Evolutionary conservation across 2,888 invertebrate species (phyloP).

Genomic region (Standfussiana lucernea): DNA sequence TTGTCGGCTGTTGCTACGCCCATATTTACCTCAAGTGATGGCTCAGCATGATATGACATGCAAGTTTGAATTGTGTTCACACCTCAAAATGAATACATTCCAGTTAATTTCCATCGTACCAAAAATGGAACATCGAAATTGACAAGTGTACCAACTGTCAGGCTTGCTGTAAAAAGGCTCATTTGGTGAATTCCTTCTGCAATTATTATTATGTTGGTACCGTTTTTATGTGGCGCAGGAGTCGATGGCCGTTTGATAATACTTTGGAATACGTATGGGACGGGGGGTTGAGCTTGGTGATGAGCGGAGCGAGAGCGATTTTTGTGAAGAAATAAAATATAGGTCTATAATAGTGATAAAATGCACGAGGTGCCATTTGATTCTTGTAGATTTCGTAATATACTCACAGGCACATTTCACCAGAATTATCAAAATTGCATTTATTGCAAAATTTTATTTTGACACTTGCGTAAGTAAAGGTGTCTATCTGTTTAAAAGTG

Average conservation of each 20-base stretch:
- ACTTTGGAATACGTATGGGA: constrained; percentile 54
- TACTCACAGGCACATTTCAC: background rate
- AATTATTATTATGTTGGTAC: constrained; percentile 52
- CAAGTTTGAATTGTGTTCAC: background rate
- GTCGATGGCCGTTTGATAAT: constrained; percentile 73
- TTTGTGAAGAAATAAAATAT: background rate
- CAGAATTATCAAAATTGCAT: background rate
- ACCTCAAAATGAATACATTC: constrained; percentile 20
- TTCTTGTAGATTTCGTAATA: background rate
- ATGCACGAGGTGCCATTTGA: background rate
- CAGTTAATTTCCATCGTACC: constrained; percentile 5
- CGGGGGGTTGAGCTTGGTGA: constrained; percentile 22
- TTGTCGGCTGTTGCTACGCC: background rate
- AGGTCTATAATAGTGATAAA: background rate
- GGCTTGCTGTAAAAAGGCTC: constrained; percentile 51
- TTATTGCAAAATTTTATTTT: background rate
- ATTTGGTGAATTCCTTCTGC: constrained; percentile 52
- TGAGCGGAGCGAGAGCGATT: constrained; percentile 55
- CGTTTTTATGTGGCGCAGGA: constrained; percentile 64
- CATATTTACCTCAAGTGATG: constrained; percentile 15
- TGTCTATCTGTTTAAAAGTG: background rate
- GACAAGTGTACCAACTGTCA: constrained; percentile 39
- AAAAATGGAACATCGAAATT: background rate
- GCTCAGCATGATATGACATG: background rate
- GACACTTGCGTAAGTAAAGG: background rate